phyloP scores from a whole-genome alignment of 1,140 invertebrate genomes.

The Zaprionus gabonicus region DNA sequence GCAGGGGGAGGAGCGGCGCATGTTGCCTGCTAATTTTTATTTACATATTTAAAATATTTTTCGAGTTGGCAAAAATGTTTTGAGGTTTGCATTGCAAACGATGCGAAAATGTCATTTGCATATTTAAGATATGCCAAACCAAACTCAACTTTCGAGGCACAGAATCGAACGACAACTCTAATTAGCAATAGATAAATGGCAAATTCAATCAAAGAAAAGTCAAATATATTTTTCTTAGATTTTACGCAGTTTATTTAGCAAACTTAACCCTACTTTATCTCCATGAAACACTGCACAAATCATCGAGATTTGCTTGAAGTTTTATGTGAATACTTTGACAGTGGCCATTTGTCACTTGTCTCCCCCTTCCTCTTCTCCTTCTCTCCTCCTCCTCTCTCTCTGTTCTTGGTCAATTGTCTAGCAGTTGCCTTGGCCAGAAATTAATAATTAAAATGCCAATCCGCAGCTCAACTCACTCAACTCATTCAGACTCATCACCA shows the following conservation, averaged over 20 bases:
- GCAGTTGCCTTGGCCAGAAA: slow-evolving; percentile 40
- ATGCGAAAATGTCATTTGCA: slow-evolving; percentile 44
- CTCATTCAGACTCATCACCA: slow-evolving; percentile 44
- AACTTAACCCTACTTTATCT: not conserved
- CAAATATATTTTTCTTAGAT: too few species aligned
- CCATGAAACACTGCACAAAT: not conserved
- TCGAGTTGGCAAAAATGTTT: slow-evolving; percentile 37
- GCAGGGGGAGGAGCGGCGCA: slow-evolving; percentile 2
- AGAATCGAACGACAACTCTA: too few species aligned
- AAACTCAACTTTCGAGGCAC: slow-evolving; percentile 5
- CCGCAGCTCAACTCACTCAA: slow-evolving; percentile 56
- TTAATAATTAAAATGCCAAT: slow-evolving; percentile 77
- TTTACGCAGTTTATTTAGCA: too few species aligned
- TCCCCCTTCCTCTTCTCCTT: not conserved
- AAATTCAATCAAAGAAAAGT: too few species aligned
- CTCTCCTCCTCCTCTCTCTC: too few species aligned
- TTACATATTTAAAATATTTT: slow-evolving; percentile 48
- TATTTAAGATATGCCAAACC: slow-evolving; percentile 32
- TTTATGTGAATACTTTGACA: not conserved
- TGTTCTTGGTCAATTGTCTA: not conserved
- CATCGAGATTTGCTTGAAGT: not conserved
- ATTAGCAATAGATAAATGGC: not conserved
- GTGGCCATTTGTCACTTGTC: slow-evolving; percentile 39
- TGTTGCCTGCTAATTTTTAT: slow-evolving; percentile 52
- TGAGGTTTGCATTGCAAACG: slow-evolving; percentile 38